A percentile compares a stretch with the other conserved stretches of the same genome.
Evolutionary conservation across 2,888 invertebrate species (phyloP).

Genomic region (Platypus cylindrus): DNA sequence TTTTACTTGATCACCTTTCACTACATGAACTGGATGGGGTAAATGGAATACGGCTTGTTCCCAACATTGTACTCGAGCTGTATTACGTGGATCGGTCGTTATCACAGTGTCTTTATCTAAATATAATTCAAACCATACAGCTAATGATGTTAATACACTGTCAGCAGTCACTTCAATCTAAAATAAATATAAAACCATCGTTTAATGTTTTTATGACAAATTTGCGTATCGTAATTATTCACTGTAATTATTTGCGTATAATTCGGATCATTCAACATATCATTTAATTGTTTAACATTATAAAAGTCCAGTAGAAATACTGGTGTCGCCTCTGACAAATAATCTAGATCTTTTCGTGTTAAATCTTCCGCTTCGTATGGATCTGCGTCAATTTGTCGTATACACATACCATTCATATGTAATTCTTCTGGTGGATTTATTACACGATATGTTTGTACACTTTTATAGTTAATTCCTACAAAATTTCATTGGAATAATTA

Average conservation of each 20-base stretch:
- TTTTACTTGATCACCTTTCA: constrained; percentile 15
- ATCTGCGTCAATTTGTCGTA: constrained; percentile 35
- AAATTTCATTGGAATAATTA: not conserved
- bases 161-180: constrained; percentile 8
- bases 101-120: constrained; percentile 49
- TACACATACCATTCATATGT: constrained; percentile 28
- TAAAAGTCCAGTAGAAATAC: constrained; percentile 53
- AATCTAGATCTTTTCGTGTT: constrained; percentile 39
- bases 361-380: constrained; percentile 62
- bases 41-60: constrained; percentile 63
- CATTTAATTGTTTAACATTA: constrained; percentile 38
- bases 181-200: not conserved
- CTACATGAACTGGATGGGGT: constrained; percentile 30
- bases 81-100: constrained; percentile 46
- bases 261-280: constrained; percentile 21
- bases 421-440: constrained; percentile 15
- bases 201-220: not conserved
- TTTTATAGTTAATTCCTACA: constrained; percentile 9
- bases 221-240: not conserved
- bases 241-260: constrained; percentile 18
- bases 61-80: constrained; percentile 50
- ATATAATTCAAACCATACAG: constrained; percentile 62
- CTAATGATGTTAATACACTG: constrained; percentile 51
- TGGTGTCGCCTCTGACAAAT: constrained; percentile 44
- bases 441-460: constrained; percentile 12